A percentile compares a stretch with the other conserved stretches of the same genome.
Evolutionary conservation across 2,888 invertebrate genomes (phyloP).

Genomic region (Dynastes maya): DNA sequence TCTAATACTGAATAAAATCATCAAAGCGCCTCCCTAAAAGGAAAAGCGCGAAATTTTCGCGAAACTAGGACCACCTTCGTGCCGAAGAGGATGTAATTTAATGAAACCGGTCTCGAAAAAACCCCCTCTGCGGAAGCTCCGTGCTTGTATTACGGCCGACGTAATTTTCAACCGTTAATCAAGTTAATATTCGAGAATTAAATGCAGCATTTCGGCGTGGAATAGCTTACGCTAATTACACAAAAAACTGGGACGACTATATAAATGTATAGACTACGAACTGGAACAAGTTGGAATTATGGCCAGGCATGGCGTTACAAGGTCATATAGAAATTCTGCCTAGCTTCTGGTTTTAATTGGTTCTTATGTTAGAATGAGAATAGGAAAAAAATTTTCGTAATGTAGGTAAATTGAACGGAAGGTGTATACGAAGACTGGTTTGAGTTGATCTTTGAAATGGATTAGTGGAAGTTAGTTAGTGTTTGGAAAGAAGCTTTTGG

Average conservation of each 20-base stretch:
- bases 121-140: not conserved
- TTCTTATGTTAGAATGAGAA: no score
- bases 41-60: not conserved
- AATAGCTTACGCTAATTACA: constrained; percentile 1
- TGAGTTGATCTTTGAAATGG: no score
- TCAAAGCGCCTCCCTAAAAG: not conserved
- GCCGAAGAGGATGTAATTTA: not conserved
- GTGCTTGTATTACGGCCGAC: not conserved
- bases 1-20: not conserved
- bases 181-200: constrained; percentile 13
- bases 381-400: no score
- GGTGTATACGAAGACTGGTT: no score
- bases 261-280: not conserved
- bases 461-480: no score
- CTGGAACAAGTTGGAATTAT: constrained; percentile 10
- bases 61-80: not conserved
- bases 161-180: constrained; percentile 21
- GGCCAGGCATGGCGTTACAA: not conserved
- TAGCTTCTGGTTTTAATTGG: not conserved
- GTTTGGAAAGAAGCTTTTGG: no score
- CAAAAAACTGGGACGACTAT: constrained; percentile 12
- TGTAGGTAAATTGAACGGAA: no score
- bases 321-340: not conserved
- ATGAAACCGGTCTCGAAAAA: not conserved
- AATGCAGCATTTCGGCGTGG: not conserved